A percentile compares a stretch with the other conserved stretches of the same genome.
phyloP scores from a whole-genome alignment of 2,888 invertebrate species.

The Pseudolycoriella hygida region DNA sequence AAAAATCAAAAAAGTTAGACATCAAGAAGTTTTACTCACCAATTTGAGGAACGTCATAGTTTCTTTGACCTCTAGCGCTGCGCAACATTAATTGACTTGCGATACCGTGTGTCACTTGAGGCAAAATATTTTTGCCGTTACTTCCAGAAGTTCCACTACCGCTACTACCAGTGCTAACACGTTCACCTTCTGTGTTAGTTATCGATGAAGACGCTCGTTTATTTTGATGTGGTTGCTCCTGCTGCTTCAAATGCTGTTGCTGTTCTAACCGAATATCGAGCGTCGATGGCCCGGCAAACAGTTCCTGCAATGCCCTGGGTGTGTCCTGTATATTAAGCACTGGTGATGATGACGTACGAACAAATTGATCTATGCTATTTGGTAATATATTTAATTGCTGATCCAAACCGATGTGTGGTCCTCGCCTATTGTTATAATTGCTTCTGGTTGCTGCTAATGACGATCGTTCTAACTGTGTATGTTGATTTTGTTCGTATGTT shows the following conservation, averaged over 20 bases:
- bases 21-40: slow-evolving; percentile 35
- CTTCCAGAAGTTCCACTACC: background rate
- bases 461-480: background rate
- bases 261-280: slow-evolving; percentile 1
- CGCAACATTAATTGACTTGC: slow-evolving; percentile 64
- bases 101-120: slow-evolving; percentile 35
- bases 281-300: background rate
- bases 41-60: slow-evolving; percentile 75
- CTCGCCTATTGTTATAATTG: background rate
- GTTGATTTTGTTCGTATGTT: background rate
- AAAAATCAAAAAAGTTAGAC: too few relatives aligned
- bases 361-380: background rate
- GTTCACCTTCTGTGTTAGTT: background rate
- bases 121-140: background rate
- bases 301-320: background rate
- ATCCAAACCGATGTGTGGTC: background rate
- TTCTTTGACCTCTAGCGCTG: slow-evolving; percentile 53
- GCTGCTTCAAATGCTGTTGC: background rate
- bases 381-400: background rate
- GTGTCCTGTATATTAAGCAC: background rate
- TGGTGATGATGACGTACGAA: background rate
- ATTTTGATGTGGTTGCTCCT: slow-evolving; percentile 2
- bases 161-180: background rate
- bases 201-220: background rate
- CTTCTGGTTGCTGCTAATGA: background rate